Percentiles rank a stretch among this genome's conserved stretches.
Evolutionary conservation across 2,797 vertebrate genomes (phyloP).

Genomic region (Lateolabrax maculatus): DNA sequence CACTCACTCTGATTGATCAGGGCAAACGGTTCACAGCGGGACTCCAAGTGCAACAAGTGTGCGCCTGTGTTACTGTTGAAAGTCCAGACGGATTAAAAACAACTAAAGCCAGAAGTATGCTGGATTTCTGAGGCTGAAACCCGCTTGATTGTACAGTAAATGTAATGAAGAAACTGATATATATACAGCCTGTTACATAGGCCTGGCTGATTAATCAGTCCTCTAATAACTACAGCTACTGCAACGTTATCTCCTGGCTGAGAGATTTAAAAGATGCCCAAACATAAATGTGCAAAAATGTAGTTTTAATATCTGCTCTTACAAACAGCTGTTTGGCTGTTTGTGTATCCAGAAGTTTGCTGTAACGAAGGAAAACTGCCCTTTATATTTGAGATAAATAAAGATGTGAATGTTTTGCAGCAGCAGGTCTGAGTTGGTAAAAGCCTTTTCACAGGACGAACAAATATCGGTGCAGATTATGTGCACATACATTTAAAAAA

Average conservation of each 20-base stretch:
- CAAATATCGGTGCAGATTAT: slow-evolving; percentile 22
- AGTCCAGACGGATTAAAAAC: background rate
- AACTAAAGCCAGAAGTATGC: background rate
- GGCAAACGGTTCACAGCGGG: background rate
- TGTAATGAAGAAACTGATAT: too few relatives aligned
- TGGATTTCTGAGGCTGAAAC: background rate
- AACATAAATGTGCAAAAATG: too few relatives aligned
- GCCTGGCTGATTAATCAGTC: too few relatives aligned
- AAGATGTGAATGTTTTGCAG: slow-evolving; percentile 7
- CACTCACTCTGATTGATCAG: background rate
- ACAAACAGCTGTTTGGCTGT: background rate
- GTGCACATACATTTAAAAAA: slow-evolving; percentile 8
- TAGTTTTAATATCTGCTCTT: background rate
- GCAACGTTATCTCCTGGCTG: background rate
- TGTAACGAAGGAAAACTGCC: background rate
- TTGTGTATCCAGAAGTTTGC: background rate
- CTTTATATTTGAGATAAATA: slow-evolving; percentile 12
- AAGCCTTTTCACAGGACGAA: slow-evolving; percentile 12
- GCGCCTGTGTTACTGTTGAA: background rate
- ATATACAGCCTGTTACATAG: background rate
- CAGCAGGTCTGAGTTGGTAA: slow-evolving; percentile 9
- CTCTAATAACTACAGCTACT: too few relatives aligned
- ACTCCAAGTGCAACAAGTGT: background rate
- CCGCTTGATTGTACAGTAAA: too few relatives aligned
- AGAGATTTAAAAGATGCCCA: background rate